Percentiles rank a stretch among this genome's conserved stretches.
Conservation (phyloP, 2,113 vertebrate species). For the Pteropus alecto region DNA sequence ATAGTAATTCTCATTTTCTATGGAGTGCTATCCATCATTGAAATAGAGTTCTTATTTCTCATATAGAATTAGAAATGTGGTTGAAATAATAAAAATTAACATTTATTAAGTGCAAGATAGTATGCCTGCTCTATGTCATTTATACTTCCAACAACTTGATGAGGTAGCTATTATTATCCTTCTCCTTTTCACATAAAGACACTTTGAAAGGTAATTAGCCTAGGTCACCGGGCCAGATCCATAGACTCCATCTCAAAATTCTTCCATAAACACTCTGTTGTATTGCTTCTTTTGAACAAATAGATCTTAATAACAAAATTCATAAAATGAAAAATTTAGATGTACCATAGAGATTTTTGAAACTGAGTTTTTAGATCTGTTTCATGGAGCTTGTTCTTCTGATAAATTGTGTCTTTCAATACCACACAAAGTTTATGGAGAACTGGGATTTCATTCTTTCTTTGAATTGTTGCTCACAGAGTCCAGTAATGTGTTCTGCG, state of each 20-base stretch:
- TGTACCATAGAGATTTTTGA: background rate
- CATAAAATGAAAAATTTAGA: background rate
- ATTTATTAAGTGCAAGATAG: background rate
- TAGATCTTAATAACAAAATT: background rate
- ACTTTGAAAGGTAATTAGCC: background rate
- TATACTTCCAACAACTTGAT: fast-evolving
- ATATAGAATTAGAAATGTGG: background rate
- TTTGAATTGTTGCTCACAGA: background rate
- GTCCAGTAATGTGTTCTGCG: too few species aligned
- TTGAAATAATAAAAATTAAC: background rate
- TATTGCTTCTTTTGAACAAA: background rate
- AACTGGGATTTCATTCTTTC: background rate
- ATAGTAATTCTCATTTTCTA: background rate
- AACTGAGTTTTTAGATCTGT: background rate
- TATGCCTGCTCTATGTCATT: background rate
- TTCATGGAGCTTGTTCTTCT: background rate
- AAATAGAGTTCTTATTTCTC: background rate
- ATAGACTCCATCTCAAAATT: background rate
- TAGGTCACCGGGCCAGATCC: background rate
- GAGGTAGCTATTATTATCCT: background rate
- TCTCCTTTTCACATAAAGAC: background rate
- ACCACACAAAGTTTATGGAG: background rate
- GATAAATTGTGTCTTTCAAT: background rate
- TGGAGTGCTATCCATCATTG: background rate
- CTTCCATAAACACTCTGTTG: background rate